These are phyloP conservation scores for Incurvaria masculella DNA, from an alignment of 2,888 invertebrate genomes.

Conservation along the genomic window DNA sequence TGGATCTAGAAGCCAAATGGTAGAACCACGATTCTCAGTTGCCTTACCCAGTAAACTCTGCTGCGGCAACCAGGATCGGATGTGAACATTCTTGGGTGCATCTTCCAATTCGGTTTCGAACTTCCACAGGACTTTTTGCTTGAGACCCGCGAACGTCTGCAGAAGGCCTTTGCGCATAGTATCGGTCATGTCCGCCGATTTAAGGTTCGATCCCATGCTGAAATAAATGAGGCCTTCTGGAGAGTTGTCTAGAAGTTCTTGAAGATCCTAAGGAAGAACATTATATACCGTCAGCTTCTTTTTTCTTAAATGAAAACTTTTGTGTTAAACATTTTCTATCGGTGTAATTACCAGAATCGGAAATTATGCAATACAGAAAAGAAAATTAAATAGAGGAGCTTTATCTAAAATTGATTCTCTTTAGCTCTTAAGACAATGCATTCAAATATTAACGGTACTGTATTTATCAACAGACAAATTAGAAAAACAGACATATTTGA, in stretches of 20 bases:
- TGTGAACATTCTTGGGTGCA: slow-evolving; percentile 30
- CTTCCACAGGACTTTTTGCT: slow-evolving; percentile 39
- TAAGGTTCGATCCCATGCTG: slow-evolving; percentile 29
- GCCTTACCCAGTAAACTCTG: slow-evolving; percentile 29
- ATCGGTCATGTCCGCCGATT: slow-evolving; percentile 26
- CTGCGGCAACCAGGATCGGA: slow-evolving; percentile 27
- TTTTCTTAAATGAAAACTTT: not conserved
- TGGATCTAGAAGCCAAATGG: no score
- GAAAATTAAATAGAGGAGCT: not conserved
- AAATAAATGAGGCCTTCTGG: slow-evolving; percentile 31
- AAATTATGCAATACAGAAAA: not conserved
- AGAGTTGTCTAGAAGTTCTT: slow-evolving; percentile 21
- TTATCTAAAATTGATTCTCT: not conserved
- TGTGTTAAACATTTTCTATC: not conserved
- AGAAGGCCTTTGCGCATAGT: slow-evolving; percentile 23
- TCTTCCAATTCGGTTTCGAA: slow-evolving; percentile 28
- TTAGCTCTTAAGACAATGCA: no score
- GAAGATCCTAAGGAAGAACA: not conserved
- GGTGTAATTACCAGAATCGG: not conserved
- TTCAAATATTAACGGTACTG: no score
- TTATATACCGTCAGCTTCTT: not conserved
- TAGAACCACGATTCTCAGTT: no score
- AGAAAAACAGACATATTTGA: no score
- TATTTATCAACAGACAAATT: no score
- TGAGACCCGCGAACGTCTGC: slow-evolving; percentile 26